Percentiles rank a stretch among this genome's conserved stretches.
These are phyloP conservation scores for Lemur catta DNA, from an alignment of 2,797 vertebrate genomes.

Conservation along the genomic window DNA sequence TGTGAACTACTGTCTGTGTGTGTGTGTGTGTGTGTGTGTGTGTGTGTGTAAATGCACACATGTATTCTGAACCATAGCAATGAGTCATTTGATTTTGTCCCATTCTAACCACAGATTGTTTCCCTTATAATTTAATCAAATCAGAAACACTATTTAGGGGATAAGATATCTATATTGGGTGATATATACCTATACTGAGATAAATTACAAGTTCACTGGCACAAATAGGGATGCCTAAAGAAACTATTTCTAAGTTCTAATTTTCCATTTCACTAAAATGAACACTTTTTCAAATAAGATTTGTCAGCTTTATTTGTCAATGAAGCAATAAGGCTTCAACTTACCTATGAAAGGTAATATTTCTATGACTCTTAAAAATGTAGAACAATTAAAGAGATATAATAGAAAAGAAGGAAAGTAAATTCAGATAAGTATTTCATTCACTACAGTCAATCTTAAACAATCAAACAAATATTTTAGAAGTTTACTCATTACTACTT, in stretches of 20 bases:
- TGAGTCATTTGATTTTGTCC: not conserved
- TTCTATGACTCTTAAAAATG: not conserved
- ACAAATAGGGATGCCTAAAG: not conserved
- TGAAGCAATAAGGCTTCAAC: not conserved
- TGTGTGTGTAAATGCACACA: too few relatives aligned
- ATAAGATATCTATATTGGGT: not conserved
- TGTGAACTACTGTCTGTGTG: not conserved
- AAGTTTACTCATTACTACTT: slow-evolving; percentile 26
- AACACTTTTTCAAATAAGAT: not conserved
- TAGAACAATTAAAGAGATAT: not conserved
- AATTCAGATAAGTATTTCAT: not conserved
- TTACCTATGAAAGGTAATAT: not conserved
- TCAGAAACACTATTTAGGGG: not conserved
- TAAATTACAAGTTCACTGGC: not conserved
- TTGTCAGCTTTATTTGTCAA: not conserved
- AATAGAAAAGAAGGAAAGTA: not conserved
- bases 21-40: not conserved
- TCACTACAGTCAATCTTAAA: not conserved
- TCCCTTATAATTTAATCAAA: not conserved
- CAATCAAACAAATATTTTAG: slow-evolving; percentile 11
- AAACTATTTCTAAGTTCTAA: not conserved
- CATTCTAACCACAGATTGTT: not conserved
- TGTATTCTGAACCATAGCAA: not conserved
- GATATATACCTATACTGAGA: not conserved
- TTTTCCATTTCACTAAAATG: not conserved